phyloP scores from a whole-genome alignment of 2,888 invertebrate genomes.

The Lysandra bellargus region DNA sequence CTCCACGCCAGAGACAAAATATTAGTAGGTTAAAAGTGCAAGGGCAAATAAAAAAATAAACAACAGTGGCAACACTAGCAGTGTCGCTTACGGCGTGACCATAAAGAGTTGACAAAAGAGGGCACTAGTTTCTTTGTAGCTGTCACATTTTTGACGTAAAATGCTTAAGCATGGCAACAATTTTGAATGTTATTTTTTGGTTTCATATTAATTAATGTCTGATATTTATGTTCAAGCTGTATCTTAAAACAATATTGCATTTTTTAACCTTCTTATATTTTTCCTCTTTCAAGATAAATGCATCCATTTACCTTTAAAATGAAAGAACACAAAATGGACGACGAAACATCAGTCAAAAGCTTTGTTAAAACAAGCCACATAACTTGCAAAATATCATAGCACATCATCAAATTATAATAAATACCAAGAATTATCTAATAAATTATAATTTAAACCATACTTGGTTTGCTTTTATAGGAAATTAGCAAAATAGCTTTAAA shows the following conservation, averaged over 20 bases:
- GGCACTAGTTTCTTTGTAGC: not conserved
- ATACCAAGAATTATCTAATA: not conserved
- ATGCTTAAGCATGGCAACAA: not conserved
- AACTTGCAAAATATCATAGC: constrained; percentile 9
- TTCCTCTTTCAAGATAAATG: constrained; percentile 38
- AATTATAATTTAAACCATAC: not conserved
- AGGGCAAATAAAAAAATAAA: constrained; percentile 20
- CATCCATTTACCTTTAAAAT: constrained; percentile 34
- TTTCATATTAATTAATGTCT: not conserved
- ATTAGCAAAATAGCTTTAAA: not conserved
- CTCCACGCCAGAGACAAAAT: not conserved
- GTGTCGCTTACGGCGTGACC: not conserved
- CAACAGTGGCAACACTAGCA: not conserved
- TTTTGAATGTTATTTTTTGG: too few relatives aligned
- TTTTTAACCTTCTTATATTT: not conserved
- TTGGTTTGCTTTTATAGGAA: too few relatives aligned
- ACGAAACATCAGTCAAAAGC: constrained; percentile 15
- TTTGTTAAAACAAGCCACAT: constrained; percentile 12
- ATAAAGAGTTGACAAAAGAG: not conserved
- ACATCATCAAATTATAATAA: not conserved
- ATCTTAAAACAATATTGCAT: not conserved
- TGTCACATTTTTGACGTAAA: not conserved
- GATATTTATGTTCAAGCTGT: not conserved
- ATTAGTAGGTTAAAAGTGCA: constrained; percentile 22
- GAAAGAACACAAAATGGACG: constrained; percentile 30